phyloP scores from a whole-genome alignment of 2,888 invertebrate genomes.

The Nomada lathburiana region DNA sequence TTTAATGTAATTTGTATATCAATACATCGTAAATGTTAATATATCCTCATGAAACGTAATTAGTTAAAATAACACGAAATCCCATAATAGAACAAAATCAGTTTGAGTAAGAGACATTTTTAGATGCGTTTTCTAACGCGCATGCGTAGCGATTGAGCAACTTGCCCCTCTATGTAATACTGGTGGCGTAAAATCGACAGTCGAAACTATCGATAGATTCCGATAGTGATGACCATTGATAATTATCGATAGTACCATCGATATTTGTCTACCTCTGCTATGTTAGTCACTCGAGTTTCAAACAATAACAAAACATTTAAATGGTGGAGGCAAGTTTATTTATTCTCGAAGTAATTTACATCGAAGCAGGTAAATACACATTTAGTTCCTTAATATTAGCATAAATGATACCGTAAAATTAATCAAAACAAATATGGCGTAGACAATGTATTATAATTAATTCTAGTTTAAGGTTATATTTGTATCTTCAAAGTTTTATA shows the following conservation, averaged over 20 bases:
- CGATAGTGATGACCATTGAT: no score
- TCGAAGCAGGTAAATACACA: constrained; percentile 3
- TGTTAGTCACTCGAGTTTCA: neutral
- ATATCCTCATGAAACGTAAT: neutral
- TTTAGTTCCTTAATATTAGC: neutral
- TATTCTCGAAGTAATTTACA: constrained; percentile 9
- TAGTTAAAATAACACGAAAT: neutral
- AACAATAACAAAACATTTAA: constrained; percentile 14
- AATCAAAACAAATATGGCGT: neutral
- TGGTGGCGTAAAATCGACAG: no score
- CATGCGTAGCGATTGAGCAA: neutral
- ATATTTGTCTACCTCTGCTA: no score
- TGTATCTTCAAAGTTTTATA: neutral
- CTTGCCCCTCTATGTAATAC: neutral
- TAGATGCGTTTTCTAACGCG: neutral
- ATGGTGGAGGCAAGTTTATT: neutral
- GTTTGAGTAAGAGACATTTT: neutral
- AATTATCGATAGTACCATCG: no score
- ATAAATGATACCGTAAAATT: constrained; percentile 3
- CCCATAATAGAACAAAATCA: neutral
- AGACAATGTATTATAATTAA: neutral
- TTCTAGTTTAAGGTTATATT: constrained; percentile 27
- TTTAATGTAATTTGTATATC: neutral
- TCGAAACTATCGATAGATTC: no score
- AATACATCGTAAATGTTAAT: neutral